These are phyloP conservation scores for Connochaetes taurinus DNA, from an alignment of 2,113 vertebrate species.

Conservation along the genomic window DNA sequence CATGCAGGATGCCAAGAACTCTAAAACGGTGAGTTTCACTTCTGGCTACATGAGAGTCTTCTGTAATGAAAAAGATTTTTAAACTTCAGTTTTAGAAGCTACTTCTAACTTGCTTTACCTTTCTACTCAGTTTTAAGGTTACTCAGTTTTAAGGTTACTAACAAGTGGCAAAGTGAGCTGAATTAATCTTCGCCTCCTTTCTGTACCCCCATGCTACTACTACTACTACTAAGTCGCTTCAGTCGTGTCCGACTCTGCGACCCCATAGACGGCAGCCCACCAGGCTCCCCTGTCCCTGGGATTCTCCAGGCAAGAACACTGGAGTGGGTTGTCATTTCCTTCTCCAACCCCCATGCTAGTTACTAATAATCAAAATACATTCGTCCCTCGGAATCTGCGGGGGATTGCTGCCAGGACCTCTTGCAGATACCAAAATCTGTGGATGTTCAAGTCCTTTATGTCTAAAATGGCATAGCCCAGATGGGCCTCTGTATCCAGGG, in stretches of 20 bases:
- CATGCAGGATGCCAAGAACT: constrained; percentile 96
- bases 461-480: background rate
- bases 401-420: background rate
- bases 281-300: too few relatives aligned
- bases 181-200: background rate
- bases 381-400: background rate
- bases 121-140: background rate
- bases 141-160: background rate
- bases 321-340: too few relatives aligned
- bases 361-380: background rate
- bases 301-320: too few relatives aligned
- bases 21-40: constrained; percentile 88
- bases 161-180: background rate
- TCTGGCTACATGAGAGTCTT: background rate
- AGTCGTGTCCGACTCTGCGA: too few relatives aligned
- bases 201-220: too few relatives aligned
- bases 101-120: background rate
- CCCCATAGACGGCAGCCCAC: too few relatives aligned
- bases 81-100: background rate
- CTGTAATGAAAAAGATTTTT: background rate
- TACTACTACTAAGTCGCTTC: too few relatives aligned
- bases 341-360: background rate
- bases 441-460: background rate
- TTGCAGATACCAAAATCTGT: background rate
- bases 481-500: background rate